Conservation (phyloP, 2,113 vertebrate species). For the Rhabdomys dilectus region DNA sequence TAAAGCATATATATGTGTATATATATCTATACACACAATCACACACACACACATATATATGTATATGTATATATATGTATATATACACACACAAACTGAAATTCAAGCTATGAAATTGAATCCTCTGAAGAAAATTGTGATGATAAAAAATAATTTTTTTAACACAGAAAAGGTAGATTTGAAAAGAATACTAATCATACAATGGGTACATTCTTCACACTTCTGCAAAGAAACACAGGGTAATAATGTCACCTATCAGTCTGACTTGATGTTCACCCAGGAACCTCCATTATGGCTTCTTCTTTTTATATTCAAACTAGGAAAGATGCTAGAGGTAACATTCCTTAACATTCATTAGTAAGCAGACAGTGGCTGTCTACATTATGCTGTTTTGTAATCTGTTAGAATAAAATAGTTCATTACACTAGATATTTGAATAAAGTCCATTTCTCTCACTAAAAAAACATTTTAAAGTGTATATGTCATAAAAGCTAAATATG, state of each 20-base stretch:
- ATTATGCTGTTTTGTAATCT: not conserved
- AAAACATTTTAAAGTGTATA: not conserved
- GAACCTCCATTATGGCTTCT: not conserved
- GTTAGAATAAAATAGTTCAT: not conserved
- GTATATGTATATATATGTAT: no score
- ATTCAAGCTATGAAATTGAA: slow-evolving; percentile 3
- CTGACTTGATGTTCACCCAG: not conserved
- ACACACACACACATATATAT: no score
- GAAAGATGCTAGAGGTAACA: not conserved
- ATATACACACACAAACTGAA: no score
- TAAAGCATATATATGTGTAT: not conserved
- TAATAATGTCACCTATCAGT: not conserved
- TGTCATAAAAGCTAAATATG: not conserved
- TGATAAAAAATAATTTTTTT: not conserved
- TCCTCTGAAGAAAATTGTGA: not conserved
- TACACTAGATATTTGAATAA: not conserved
- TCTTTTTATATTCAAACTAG: not conserved
- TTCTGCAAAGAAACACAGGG: not conserved
- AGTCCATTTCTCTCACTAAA: not conserved
- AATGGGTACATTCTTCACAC: not conserved
- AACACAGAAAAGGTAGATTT: not conserved
- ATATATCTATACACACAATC: no score
- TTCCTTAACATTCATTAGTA: not conserved
- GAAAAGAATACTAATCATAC: not conserved
- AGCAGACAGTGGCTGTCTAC: not conserved